Evolutionary conservation across 2,888 invertebrate genomes (phyloP), one percentile per base, ranked within the genome.

Genomic region (Spodoptera picta): DNA sequence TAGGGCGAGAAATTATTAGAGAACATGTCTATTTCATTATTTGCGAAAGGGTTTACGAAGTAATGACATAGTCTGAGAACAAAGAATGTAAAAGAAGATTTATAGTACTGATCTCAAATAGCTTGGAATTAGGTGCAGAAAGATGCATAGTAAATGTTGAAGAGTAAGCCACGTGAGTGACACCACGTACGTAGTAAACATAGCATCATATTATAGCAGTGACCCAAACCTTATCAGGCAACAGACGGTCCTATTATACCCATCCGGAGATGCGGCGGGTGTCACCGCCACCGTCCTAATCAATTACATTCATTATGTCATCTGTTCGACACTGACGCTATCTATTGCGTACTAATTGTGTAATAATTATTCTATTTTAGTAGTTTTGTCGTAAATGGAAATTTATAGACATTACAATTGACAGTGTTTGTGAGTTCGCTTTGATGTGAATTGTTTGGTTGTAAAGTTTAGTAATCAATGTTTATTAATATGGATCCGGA

Each of bases 241-340:
- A 86, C 86, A 81, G 84, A 82, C 83, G 84, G 82, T 81, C 82
- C 82, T 81, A 88, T 90, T 90, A 87, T 85, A 76, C 76, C 79
- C 87, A 88, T 87, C 87, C 85, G 85, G 87, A 75, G 79, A 87
- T 87, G 83, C 78, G 61, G 77, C 80, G 82, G 81, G 70, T 76
- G 76, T 78, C 77, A 79, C 75, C 69, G 62, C 78, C 60, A 79
- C 75, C 68, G 62, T 79, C 60, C 79, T 77, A 84, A 83, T 86
- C 82, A 84, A 84, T 86, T 79, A 86, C 79, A 81, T 82, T 83
- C 83, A 87, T 87, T 84, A 87, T 80, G 77, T 82, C 83, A 82
- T 77, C 69, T 69, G 70, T 67, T 70, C 73, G 80, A 73, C 76
- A 73, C 64, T 61, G 66, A 75, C 71, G 77, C 69, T 86, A 85